These are phyloP conservation scores for Phoenicopterus ruber DNA, from an alignment of 2,113 vertebrate species.

Conservation along the genomic window DNA sequence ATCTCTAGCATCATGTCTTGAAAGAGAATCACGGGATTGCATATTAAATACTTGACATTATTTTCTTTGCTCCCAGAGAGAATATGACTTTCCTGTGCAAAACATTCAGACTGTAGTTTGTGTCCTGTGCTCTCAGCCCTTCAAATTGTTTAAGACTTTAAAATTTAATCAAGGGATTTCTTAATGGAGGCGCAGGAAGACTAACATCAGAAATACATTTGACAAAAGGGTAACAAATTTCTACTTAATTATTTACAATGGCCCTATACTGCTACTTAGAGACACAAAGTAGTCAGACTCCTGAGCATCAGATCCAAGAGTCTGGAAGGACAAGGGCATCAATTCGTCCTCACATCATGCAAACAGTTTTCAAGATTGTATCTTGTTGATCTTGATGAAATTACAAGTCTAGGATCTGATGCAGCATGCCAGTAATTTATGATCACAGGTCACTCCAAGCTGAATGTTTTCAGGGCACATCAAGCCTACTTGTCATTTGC, in stretches of 20 bases:
- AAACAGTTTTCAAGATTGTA: slow-evolving; percentile 78
- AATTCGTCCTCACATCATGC: slow-evolving; percentile 75
- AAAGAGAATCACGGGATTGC: slow-evolving; percentile 62
- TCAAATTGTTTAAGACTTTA: slow-evolving; percentile 87
- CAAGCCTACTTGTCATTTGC: slow-evolving; percentile 71
- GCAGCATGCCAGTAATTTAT: slow-evolving; percentile 76
- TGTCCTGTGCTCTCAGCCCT: slow-evolving; percentile 76
- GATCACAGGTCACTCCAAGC: slow-evolving; percentile 74
- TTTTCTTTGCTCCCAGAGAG: slow-evolving; percentile 78
- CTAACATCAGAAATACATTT: slow-evolving; percentile 83
- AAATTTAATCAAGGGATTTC: slow-evolving; percentile 88
- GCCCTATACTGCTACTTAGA: slow-evolving; percentile 75
- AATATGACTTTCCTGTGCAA: slow-evolving; percentile 78
- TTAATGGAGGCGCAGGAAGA: slow-evolving; percentile 82
- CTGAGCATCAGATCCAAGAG: slow-evolving; percentile 63
- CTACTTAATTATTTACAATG: slow-evolving; percentile 88
- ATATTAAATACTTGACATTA: slow-evolving; percentile 75
- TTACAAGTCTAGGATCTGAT: slow-evolving; percentile 75
- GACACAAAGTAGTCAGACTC: slow-evolving; percentile 73
- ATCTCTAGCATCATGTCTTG: slow-evolving; percentile 65
- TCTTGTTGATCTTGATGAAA: slow-evolving; percentile 84
- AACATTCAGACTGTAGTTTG: slow-evolving; percentile 73
- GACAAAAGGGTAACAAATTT: slow-evolving; percentile 85
- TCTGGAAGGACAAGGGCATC: slow-evolving; percentile 81
- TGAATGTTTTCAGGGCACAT: slow-evolving; percentile 70